phyloP scores from a whole-genome alignment of 2,888 invertebrate species.

The Philereme transversata region DNA sequence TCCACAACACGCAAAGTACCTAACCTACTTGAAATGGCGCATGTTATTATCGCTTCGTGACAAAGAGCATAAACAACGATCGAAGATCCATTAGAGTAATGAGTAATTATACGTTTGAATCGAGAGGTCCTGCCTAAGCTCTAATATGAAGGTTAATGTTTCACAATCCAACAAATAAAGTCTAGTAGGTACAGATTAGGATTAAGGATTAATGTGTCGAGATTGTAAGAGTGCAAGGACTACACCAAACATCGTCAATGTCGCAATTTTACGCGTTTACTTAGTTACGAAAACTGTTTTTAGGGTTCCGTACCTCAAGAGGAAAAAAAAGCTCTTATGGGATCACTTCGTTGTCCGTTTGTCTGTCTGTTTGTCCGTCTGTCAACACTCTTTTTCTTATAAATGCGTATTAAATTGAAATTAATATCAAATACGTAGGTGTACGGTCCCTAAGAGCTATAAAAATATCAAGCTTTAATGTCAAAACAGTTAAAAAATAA shows the following conservation, averaged over 20 bases:
- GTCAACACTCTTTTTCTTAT: no score
- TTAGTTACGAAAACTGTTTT: conserved; percentile 17
- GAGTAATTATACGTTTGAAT: conserved; percentile 68
- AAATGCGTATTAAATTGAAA: no score
- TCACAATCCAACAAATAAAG: conserved; percentile 51
- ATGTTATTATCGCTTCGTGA: conserved; percentile 61
- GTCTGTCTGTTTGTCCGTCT: no score
- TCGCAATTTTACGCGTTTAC: conserved; percentile 15
- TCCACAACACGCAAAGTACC: conserved; percentile 21
- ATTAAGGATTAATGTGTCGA: conserved; percentile 43
- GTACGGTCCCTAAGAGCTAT: no score
- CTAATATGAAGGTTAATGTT: conserved; percentile 62
- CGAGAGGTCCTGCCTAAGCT: conserved; percentile 51
- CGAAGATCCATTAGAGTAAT: conserved; percentile 71
- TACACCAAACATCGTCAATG: conserved; percentile 10
- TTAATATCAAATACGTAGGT: no score
- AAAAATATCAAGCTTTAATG: no score
- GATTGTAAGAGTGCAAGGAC: conserved; percentile 33
- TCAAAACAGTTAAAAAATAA: no score
- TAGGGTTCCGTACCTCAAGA: no score
- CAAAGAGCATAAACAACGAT: conserved; percentile 60
- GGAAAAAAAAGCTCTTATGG: no score
- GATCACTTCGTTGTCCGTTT: no score
- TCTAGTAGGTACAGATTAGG: conserved; percentile 39
- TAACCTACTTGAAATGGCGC: conserved; percentile 28